Evolutionary conservation across 2,797 vertebrate genomes (phyloP).

Genomic region (Dromococcyx pavoninus): DNA sequence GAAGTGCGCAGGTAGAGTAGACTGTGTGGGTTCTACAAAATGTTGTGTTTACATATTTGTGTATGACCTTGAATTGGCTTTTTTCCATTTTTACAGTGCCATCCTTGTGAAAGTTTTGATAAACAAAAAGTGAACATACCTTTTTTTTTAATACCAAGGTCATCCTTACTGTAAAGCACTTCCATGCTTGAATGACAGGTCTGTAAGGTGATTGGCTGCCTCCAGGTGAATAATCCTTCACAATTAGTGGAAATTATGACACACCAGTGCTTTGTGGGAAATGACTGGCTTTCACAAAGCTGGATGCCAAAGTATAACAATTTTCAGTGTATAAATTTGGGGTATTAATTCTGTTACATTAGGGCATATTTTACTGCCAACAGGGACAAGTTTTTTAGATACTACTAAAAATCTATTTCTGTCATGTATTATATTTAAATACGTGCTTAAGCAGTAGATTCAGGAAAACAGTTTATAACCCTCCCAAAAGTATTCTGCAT

Average conservation of each 20-base stretch:
- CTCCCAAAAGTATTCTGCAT: not conserved
- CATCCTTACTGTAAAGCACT: not conserved
- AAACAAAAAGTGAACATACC: not conserved
- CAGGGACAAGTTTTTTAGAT: not conserved
- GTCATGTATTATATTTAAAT: not conserved
- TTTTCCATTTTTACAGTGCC: not conserved
- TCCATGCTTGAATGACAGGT: not conserved
- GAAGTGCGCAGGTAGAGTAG: slow-evolving; percentile 89
- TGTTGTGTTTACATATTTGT: slow-evolving; percentile 22
- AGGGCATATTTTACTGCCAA: not conserved
- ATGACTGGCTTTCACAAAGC: not conserved
- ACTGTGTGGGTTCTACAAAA: not conserved
- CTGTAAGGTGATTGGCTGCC: not conserved
- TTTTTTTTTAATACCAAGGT: not conserved
- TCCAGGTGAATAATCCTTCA: not conserved
- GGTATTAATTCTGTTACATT: not conserved
- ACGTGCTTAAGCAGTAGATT: not conserved
- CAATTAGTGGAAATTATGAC: not conserved
- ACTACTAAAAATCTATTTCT: not conserved
- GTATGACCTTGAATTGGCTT: not conserved
- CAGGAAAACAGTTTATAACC: not conserved
- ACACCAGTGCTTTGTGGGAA: not conserved
- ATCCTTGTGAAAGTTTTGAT: not conserved
- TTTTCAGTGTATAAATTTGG: not conserved
- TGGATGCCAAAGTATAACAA: not conserved